Evolutionary conservation across 1,140 invertebrate genomes (phyloP), one percentile per base, ranked within the genome.

Genomic region (Calosoma granatense): DNA sequence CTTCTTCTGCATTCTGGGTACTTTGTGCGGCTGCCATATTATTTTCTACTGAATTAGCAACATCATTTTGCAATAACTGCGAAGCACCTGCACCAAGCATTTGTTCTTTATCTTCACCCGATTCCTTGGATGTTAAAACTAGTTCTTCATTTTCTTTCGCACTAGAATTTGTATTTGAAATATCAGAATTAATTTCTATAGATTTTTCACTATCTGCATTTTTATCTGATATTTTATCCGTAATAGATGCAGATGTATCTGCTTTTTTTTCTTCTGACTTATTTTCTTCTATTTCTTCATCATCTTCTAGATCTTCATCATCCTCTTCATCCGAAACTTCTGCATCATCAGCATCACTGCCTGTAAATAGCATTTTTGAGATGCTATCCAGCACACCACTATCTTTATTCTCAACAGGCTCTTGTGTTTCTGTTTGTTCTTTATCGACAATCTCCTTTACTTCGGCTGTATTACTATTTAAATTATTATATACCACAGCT

Each of bases 271-370:
- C 47, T 52, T 63, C 59, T 17, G 59, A 59, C 36, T 65, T 60
- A 20, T 62, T 60, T 57, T 65, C 60, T 15, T 60, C 36, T 56
- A 57, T 59, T 43, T 54, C 58, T 51, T 65, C 60, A 51, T 55
- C 56, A 56, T 59, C 56, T 21, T 58, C 57, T 60, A 57, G 56
- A 51, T 56, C 47, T 59, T 58, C 57, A 56, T 26, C n/a, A 55
- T 61, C 22, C 19, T 54, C 30, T 56, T 60, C 43, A 55, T 39
- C 59, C 21, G 6, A 54, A 22, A 26, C 53, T 43, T 60, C 23
- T n/a, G 56, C 47, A 20, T 11, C 17, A 47, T 12, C 20, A 15
- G 20, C 19, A 21, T n/a, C 23, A 51, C 1, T 30, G n/a, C n/a
- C n/a, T n/a, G n/a, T n/a, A n/a, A n/a, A n/a, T n/a, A n/a, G n/a